Conservation (phyloP, 2,113 vertebrate genomes). For the Labeo catla region DNA sequence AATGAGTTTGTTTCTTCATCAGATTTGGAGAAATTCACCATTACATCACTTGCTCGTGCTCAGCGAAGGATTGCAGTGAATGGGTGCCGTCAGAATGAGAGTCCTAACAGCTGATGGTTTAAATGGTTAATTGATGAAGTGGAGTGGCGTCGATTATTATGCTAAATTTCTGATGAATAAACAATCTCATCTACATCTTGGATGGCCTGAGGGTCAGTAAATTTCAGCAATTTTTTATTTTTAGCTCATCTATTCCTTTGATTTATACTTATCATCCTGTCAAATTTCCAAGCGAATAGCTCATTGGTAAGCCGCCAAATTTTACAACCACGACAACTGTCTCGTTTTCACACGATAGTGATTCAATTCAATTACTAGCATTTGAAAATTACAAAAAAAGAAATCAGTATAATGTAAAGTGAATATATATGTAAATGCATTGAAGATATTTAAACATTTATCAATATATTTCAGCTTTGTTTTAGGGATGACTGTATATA, state of each 20-base stretch:
- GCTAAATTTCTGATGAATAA: too few relatives aligned
- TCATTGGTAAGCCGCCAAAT: neutral
- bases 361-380: conserved; percentile 66
- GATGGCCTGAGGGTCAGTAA: neutral
- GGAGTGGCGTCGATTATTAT: too few relatives aligned
- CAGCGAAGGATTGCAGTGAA: too few relatives aligned
- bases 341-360: conserved; percentile 57
- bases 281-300: neutral
- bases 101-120: neutral
- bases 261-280: neutral
- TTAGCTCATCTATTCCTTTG: neutral
- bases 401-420: conserved; percentile 50
- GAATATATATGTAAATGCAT: conserved; percentile 49
- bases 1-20: too few relatives aligned
- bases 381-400: conserved; percentile 57
- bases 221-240: too few relatives aligned
- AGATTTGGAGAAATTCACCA: too few relatives aligned
- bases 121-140: too few relatives aligned
- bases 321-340: conserved; percentile 52
- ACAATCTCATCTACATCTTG: neutral
- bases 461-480: conserved; percentile 49
- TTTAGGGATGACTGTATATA: conserved; percentile 51
- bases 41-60: too few relatives aligned
- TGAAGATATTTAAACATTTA: conserved; percentile 37
- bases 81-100: neutral